Conservation (phyloP, 2,888 invertebrate species). For the Volucella bombylans region DNA sequence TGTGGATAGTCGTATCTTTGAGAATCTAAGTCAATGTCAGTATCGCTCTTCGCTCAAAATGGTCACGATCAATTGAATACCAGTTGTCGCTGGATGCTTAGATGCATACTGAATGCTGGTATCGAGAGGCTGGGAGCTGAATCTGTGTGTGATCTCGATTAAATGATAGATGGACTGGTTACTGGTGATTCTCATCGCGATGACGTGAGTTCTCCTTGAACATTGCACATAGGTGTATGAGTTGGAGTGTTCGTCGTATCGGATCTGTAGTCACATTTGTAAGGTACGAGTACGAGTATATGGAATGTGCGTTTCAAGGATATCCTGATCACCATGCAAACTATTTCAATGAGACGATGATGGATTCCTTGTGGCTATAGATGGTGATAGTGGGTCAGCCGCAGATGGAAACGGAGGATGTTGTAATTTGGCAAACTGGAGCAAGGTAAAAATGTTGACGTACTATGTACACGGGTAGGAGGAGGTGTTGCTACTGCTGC, state of each 20-base stretch:
- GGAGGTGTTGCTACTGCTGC: neutral
- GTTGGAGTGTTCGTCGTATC: too few relatives aligned
- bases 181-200: constrained; percentile 28
- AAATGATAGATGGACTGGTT: constrained; percentile 57
- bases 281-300: constrained; percentile 4
- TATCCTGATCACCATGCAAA: constrained; percentile 54
- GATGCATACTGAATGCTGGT: neutral
- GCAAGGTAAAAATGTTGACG: constrained; percentile 39
- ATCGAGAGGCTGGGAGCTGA: neutral
- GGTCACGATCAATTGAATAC: constrained; percentile 71
- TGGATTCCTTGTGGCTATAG: constrained; percentile 65
- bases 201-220: constrained; percentile 59
- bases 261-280: neutral
- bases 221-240: too few relatives aligned
- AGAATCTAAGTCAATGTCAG: constrained; percentile 73
- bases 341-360: constrained; percentile 46
- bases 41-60: constrained; percentile 66
- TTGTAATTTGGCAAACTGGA: constrained; percentile 35
- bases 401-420: constrained; percentile 33
- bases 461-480: too few relatives aligned
- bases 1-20: constrained; percentile 63
- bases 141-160: constrained; percentile 58
- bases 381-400: constrained; percentile 38
- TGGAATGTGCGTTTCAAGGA: constrained; percentile 50
- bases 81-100: constrained; percentile 48